Conservation (phyloP, 2,888 invertebrate species). For the Orthosia cruda region DNA sequence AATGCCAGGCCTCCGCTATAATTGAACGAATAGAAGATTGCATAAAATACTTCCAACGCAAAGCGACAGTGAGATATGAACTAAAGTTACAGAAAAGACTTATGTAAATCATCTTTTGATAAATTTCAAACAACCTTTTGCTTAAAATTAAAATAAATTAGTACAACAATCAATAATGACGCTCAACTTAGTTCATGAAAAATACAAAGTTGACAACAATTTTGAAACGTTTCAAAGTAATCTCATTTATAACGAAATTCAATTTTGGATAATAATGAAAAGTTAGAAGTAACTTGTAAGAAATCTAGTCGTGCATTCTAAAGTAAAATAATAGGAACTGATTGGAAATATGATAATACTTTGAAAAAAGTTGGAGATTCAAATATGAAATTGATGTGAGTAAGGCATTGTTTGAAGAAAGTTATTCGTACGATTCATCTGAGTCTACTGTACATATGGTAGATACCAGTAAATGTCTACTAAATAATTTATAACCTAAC, state of each 20-base stretch:
- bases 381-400: conserved; percentile 25
- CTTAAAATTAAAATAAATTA: too few relatives aligned
- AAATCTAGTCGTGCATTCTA: conserved; percentile 27
- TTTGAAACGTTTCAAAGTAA: conserved; percentile 35
- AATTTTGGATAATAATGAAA: conserved; percentile 39
- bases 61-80: too few relatives aligned
- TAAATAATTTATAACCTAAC: neutral
- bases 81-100: too few relatives aligned
- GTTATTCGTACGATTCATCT: neutral
- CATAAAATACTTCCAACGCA: too few relatives aligned
- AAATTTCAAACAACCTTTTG: too few relatives aligned
- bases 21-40: conserved; percentile 26
- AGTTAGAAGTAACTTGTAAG: conserved; percentile 41
- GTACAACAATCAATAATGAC: conserved; percentile 50
- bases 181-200: conserved; percentile 36
- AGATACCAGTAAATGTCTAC: neutral
- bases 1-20: conserved; percentile 23
- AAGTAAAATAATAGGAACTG: conserved; percentile 50
- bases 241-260: conserved; percentile 33
- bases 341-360: conserved; percentile 53
- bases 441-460: neutral
- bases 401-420: conserved; percentile 19
- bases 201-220: conserved; percentile 26
- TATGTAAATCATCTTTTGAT: too few relatives aligned
- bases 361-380: conserved; percentile 25